Conservation (phyloP, 2,113 vertebrate species). For the Silurus asotus region DNA sequence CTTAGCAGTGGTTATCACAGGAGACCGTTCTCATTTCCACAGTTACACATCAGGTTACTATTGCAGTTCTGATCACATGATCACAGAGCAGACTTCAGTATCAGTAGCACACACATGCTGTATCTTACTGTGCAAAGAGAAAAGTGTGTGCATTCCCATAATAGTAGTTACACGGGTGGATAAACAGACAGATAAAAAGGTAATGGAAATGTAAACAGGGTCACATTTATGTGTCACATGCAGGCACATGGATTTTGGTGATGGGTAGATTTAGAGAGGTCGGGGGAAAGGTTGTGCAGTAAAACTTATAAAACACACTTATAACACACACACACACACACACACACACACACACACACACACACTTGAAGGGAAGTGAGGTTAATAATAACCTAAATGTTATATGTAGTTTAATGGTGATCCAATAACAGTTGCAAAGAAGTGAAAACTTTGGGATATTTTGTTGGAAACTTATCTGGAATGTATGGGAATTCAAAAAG, state of each 20-base stretch:
- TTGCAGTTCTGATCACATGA: neutral
- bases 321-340: neutral
- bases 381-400: neutral
- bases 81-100: neutral
- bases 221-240: neutral
- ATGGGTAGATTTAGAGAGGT: neutral
- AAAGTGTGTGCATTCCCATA: neutral
- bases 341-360: neutral
- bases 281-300: neutral
- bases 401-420: neutral
- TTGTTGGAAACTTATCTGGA: too few species aligned
- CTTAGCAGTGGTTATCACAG: neutral
- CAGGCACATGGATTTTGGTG: neutral
- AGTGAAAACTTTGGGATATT: too few species aligned
- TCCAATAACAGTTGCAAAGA: too few species aligned
- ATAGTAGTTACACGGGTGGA: neutral
- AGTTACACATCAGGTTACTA: too few species aligned
- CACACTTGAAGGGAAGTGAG: neutral
- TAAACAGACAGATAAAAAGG: neutral
- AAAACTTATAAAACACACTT: neutral
- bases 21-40: too few species aligned
- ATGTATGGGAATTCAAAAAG: too few species aligned
- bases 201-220: neutral
- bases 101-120: neutral
- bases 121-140: neutral